Evolutionary conservation across 2,797 vertebrate genomes (phyloP).

Genomic region (Peromyscus melanophrys): DNA sequence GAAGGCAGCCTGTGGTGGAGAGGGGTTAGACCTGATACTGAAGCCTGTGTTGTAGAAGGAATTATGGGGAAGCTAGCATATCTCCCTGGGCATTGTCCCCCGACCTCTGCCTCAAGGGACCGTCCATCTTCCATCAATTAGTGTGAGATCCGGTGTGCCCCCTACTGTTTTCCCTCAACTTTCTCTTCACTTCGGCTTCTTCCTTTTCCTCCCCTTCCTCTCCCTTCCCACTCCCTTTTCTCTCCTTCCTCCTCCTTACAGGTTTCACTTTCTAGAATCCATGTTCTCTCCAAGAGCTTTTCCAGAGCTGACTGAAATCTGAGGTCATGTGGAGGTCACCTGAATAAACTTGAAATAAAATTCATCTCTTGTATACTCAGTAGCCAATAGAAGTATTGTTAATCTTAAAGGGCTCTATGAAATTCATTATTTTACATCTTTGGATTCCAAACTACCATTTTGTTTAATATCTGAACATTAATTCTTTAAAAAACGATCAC

Average conservation of each 20-base stretch:
- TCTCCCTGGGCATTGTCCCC: neutral
- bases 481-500: neutral
- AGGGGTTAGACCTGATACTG: neutral
- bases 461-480: neutral
- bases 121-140: too few relatives aligned
- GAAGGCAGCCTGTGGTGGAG: neutral
- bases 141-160: neutral
- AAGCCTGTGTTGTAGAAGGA: neutral
- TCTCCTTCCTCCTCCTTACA: neutral
- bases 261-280: neutral
- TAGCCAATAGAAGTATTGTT: neutral
- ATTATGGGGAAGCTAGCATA: neutral
- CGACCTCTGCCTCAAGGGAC: neutral
- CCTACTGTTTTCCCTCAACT: too few relatives aligned
- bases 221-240: too few relatives aligned
- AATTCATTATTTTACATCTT: neutral
- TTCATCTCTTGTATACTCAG: neutral
- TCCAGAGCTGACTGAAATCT: neutral
- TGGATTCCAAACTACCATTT: neutral
- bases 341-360: neutral
- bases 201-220: too few relatives aligned
- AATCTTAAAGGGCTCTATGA: neutral
- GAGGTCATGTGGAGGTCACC: neutral
- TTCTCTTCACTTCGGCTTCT: too few relatives aligned
- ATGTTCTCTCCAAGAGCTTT: neutral